These are phyloP conservation scores for Pogonocherus hispidulus DNA, from an alignment of 2,888 invertebrate genomes.

Conservation along the genomic window DNA sequence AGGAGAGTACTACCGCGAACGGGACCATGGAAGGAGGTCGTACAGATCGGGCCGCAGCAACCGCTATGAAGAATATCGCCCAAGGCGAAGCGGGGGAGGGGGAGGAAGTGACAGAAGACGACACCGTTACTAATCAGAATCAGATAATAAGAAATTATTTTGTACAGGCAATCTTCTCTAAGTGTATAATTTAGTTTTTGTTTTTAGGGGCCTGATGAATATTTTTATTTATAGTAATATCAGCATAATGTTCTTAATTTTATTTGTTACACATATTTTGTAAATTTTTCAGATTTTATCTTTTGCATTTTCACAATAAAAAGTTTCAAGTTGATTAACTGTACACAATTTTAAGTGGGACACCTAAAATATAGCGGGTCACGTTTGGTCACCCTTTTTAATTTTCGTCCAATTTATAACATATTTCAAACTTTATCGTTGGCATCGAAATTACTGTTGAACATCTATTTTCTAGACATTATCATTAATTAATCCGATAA, in stretches of 20 bases:
- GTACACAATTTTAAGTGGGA: neutral
- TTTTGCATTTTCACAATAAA: neutral
- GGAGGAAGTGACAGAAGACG: slow-evolving; percentile 42
- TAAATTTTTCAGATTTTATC: neutral
- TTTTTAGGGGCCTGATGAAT: slow-evolving; percentile 8
- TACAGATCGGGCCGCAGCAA: slow-evolving; percentile 50
- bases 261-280: neutral
- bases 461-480: too few relatives aligned
- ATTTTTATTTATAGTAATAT: slow-evolving; percentile 6
- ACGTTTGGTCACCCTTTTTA: too few relatives aligned
- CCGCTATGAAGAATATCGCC: slow-evolving; percentile 41
- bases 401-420: too few relatives aligned
- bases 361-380: neutral
- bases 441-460: too few relatives aligned
- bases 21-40: slow-evolving; percentile 62
- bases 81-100: slow-evolving; percentile 42
- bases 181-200: slow-evolving; percentile 8
- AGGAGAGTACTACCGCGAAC: slow-evolving; percentile 32
- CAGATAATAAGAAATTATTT: neutral
- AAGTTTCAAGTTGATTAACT: neutral
- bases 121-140: slow-evolving; percentile 19
- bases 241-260: slow-evolving; percentile 27
- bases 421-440: too few relatives aligned
- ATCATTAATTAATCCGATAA: too few relatives aligned
- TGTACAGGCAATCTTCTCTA: slow-evolving; percentile 10